Base-by-base conservation (phyloP, 2,797 vertebrate genomes). In the Poeciliopsis paucimaculata region DNA sequence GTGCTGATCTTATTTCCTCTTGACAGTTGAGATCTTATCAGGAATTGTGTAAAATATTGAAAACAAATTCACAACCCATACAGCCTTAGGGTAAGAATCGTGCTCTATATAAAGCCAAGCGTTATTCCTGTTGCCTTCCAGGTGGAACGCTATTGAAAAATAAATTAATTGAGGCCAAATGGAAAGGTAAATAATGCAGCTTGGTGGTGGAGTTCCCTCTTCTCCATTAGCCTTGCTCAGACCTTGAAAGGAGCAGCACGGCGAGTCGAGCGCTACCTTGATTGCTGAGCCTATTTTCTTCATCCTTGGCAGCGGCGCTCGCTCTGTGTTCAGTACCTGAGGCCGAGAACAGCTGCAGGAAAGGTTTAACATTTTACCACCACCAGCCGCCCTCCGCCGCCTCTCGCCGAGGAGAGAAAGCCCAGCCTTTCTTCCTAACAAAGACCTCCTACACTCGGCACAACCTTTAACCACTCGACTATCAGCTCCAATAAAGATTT, bases 101-200 rank as follows among this genome's bases (percentile, higher is more conserved):
- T 76, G 87, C 91, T 41, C 93, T 92, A 91, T 83, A 90, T 53
- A 90, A 86, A 89, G 88, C 85, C 92, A 87, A 89, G 90, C 87
- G 78, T 80, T 82, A 73, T 89, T 94, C 77, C 87, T 90, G 86
- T 91, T 88, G 85, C 88, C 92, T 94, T 92, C n/a, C 80, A 88
- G 90, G 73, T 91, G 82, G 88, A 93, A 88, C 81, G 83, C 86
- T 90, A 90, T 94, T 95, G 93, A 93, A 94, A 95, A 95, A 95
- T 93, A 94, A 94, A 95, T 94, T 93, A 94, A 95, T 94, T 88
- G 88, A 87, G 81, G 87, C 84, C 45, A 90, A 95, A 94, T 94
- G 90, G 90, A 92, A 92, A 93, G 92, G 94, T 96, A 94, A 96
- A 95, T 95, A 94, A 95, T 96, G 94, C 91, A 95, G 88, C 77